Percentiles rank a stretch among this genome's conserved stretches.
Conservation (phyloP, 2,888 invertebrate species). For the Hemithea aestivaria region DNA sequence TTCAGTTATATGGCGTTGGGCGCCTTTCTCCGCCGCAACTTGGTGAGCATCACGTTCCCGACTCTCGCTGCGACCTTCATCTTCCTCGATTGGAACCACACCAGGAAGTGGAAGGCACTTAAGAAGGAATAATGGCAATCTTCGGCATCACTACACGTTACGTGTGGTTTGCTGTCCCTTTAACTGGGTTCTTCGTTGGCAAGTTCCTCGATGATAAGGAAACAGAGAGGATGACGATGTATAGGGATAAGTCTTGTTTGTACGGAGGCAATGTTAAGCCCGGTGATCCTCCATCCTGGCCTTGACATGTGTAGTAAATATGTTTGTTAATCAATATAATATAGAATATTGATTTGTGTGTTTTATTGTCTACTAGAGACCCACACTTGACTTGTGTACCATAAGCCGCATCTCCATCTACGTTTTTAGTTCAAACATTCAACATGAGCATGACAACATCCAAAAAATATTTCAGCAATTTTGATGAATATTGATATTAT, state of each 20-base stretch:
- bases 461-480: too few relatives aligned
- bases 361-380: neutral
- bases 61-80: conserved; percentile 78
- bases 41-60: conserved; percentile 84
- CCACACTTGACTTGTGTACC: neutral
- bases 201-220: conserved; percentile 83
- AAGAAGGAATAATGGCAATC: conserved; percentile 67
- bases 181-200: conserved; percentile 80
- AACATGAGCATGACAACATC: too few relatives aligned
- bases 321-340: conserved; percentile 16
- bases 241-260: conserved; percentile 88
- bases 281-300: conserved; percentile 87
- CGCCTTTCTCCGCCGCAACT: conserved; percentile 80
- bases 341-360: conserved; percentile 6
- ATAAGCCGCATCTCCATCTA: too few relatives aligned
- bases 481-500: too few relatives aligned
- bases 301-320: conserved; percentile 49
- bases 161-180: conserved; percentile 72
- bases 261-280: conserved; percentile 83
- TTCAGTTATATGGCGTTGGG: conserved; percentile 76
- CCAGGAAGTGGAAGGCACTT: conserved; percentile 84
- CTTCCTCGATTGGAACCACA: conserved; percentile 85
- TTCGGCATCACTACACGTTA: conserved; percentile 78
- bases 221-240: conserved; percentile 84
- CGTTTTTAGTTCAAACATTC: too few relatives aligned